phyloP scores from a whole-genome alignment of 2,888 invertebrate species.

The Rhingia rostrata region DNA sequence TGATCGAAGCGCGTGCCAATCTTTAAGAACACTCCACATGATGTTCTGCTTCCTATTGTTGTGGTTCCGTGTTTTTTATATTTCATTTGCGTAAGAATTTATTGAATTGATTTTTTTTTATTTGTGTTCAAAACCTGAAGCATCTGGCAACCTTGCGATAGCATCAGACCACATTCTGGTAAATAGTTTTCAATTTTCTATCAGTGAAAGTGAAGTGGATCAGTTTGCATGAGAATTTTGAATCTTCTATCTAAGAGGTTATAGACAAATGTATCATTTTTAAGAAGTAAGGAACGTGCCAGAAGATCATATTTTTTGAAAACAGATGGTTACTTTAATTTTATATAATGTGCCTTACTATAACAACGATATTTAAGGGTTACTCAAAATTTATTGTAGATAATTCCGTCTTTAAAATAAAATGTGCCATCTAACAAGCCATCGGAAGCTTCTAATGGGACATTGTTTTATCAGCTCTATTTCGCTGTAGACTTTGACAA shows the following conservation, averaged over 20 bases:
- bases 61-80: slow-evolving; percentile 40
- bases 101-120: slow-evolving; percentile 37
- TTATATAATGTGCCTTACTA: too few species aligned
- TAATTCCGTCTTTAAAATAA: too few species aligned
- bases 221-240: slow-evolving; percentile 1
- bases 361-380: too few species aligned
- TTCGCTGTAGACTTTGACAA: too few species aligned
- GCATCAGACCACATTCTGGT: slow-evolving; percentile 44
- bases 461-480: too few species aligned
- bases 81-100: slow-evolving; percentile 61
- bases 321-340: too few species aligned
- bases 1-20: slow-evolving; percentile 66
- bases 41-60: slow-evolving; percentile 52
- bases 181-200: neutral
- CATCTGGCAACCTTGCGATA: slow-evolving; percentile 40
- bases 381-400: too few species aligned
- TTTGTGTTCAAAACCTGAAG: neutral
- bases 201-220: slow-evolving; percentile 51
- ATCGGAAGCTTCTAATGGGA: too few species aligned
- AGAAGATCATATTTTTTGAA: too few species aligned
- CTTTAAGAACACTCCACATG: slow-evolving; percentile 55
- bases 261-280: neutral
- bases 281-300: too few species aligned
- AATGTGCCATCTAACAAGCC: too few species aligned
- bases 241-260: neutral